These are phyloP conservation scores for Miltochrista miniata DNA, from an alignment of 2,888 invertebrate genomes.

Conservation along the genomic window DNA sequence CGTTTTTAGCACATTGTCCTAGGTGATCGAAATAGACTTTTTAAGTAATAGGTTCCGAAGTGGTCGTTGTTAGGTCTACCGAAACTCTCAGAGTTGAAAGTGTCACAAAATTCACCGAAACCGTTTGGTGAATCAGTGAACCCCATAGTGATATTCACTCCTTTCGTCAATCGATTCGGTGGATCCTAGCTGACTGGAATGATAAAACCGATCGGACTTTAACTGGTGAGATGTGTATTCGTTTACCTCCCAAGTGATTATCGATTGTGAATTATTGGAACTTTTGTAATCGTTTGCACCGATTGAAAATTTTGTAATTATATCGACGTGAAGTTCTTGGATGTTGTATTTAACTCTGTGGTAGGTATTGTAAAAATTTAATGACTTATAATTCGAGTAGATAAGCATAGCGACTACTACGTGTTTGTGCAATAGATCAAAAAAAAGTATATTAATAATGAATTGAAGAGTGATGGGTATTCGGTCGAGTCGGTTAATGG, in stretches of 20 bases:
- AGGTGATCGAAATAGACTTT: no score
- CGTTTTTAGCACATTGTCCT: no score
- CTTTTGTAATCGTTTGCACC: constrained; percentile 79
- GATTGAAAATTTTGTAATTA: constrained; percentile 79
- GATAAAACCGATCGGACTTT: constrained; percentile 67
- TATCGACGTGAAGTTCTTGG: constrained; percentile 76
- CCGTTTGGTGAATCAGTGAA: no score
- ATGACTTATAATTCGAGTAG: constrained; percentile 75
- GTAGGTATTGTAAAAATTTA: constrained; percentile 77
- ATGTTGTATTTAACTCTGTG: constrained; percentile 81
- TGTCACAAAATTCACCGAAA: no score
- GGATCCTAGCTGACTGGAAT: constrained; percentile 46
- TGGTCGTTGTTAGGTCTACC: no score
- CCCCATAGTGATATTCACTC: no score
- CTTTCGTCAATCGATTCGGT: background rate
- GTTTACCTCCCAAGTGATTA: constrained; percentile 55
- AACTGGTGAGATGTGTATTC: constrained; percentile 59
- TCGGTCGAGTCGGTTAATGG: constrained; percentile 49
- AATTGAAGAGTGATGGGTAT: constrained; percentile 52
- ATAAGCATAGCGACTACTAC: constrained; percentile 70
- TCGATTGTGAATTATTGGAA: constrained; percentile 56
- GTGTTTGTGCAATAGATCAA: constrained; percentile 80
- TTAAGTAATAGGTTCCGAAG: no score
- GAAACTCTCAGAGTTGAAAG: no score
- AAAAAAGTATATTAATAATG: constrained; percentile 46